Evolutionary conservation across 2,113 vertebrate genomes (phyloP).

Genomic region (Vidua chalybeata): DNA sequence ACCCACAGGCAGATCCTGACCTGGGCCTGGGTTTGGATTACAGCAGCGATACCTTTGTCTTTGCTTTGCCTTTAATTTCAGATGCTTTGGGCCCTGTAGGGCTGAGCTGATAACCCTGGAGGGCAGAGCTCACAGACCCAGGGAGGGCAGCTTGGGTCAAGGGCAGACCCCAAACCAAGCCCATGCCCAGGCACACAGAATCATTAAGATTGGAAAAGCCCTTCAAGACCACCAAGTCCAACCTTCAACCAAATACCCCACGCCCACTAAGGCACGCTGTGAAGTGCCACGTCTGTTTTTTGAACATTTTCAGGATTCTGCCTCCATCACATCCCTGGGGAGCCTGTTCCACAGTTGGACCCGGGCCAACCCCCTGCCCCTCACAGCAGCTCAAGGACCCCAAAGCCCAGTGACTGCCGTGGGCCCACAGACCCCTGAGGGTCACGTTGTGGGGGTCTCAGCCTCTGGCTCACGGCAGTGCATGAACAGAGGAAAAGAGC

Average conservation of each 20-base stretch:
- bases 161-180: not conserved
- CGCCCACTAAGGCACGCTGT: not conserved
- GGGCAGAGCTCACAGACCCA: not conserved
- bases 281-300: not conserved
- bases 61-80: not conserved
- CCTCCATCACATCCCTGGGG: not conserved
- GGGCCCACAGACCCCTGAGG: not conserved
- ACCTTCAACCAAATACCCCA: not conserved
- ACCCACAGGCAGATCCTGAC: not conserved
- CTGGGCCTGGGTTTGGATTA: conserved; percentile 34
- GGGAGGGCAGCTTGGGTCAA: not conserved
- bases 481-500: not conserved
- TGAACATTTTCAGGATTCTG: not conserved
- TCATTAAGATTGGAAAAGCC: not conserved
- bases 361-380: not conserved
- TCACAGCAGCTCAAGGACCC: not conserved
- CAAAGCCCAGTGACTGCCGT: accelerated
- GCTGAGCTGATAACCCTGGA: not conserved
- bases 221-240: not conserved
- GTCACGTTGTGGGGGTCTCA: not conserved
- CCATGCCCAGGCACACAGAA: accelerated
- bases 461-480: not conserved
- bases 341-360: not conserved
- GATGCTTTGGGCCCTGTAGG: not conserved
- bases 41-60: not conserved